Evolutionary conservation across 2,113 vertebrate genomes (phyloP).

Genomic region (Anoplopoma fimbria): DNA sequence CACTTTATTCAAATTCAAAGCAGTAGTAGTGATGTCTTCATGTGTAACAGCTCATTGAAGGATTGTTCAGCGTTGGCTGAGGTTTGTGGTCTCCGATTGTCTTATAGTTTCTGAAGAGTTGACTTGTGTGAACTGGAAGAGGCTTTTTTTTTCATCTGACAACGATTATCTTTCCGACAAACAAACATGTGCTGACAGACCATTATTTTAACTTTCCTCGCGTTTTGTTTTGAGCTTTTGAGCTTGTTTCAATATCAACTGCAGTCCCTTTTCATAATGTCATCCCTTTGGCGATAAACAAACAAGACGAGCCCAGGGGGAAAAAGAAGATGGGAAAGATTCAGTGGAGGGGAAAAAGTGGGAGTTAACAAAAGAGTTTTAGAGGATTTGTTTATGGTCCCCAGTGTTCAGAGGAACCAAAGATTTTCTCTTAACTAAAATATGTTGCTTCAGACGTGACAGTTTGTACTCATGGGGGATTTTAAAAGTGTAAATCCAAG

Average conservation of each 20-base stretch:
- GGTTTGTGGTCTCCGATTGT: constrained; percentile 40
- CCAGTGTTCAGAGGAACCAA: background rate
- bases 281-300: constrained; percentile 58
- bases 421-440: constrained; percentile 4
- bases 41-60: constrained; percentile 44
- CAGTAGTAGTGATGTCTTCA: constrained; percentile 54
- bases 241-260: constrained; percentile 40
- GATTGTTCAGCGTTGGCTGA: constrained; percentile 43
- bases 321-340: constrained; percentile 25
- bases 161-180: constrained; percentile 71
- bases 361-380: constrained; percentile 18
- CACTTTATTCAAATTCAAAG: constrained; percentile 39
- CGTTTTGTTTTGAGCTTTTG: constrained; percentile 45
- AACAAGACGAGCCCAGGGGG: constrained; percentile 32
- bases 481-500: background rate
- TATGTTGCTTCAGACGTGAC: background rate
- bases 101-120: constrained; percentile 34
- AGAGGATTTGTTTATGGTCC: constrained; percentile 25
- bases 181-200: constrained; percentile 70
- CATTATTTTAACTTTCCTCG: constrained; percentile 64
- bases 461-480: background rate
- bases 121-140: constrained; percentile 53
- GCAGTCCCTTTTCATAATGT: constrained; percentile 39
- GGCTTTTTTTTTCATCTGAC: constrained; percentile 69
- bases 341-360: background rate